These are phyloP conservation scores for Propsilocerus akamusi DNA, from an alignment of 1,140 invertebrate genomes.

Conservation along the genomic window DNA sequence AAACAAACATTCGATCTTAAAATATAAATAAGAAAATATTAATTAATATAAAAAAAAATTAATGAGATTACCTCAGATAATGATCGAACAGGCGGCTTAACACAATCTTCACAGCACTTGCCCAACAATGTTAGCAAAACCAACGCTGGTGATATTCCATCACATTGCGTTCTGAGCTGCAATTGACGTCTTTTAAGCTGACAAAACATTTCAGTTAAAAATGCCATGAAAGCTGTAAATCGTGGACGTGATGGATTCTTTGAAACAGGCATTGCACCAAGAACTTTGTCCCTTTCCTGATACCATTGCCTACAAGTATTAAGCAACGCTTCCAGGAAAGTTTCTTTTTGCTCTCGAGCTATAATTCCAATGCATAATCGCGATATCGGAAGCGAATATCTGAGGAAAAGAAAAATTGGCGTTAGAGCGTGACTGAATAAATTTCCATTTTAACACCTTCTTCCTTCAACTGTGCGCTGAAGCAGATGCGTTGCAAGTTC, in stretches of 20 bases:
- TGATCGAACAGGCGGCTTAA: conserved; percentile 57
- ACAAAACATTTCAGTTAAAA: conserved; percentile 75
- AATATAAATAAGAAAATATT: conserved; percentile 12
- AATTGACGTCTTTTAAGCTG: conserved; percentile 58
- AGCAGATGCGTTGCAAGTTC: conserved; percentile 65
- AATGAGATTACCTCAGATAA: conserved; percentile 49
- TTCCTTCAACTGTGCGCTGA: conserved; percentile 55
- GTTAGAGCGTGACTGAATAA: neutral
- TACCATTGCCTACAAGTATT: conserved; percentile 83
- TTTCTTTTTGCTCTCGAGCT: conserved; percentile 68
- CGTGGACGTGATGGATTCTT: conserved; percentile 30
- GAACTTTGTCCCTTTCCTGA: conserved; percentile 54
- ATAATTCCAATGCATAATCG: conserved; percentile 68
- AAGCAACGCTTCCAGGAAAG: conserved; percentile 69
- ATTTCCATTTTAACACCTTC: conserved; percentile 22
- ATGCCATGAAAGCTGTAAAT: conserved; percentile 70
- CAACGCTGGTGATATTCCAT: conserved; percentile 46
- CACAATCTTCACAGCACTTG: conserved; percentile 69
- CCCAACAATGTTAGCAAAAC: conserved; percentile 59
- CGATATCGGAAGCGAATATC: conserved; percentile 56
- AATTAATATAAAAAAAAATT: neutral
- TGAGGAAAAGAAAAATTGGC: neutral
- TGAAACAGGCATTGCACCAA: conserved; percentile 22
- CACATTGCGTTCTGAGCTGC: conserved; percentile 42
- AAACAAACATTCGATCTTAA: conserved; percentile 70